These are phyloP conservation scores for Tautogolabrus adspersus DNA, from an alignment of 2,113 vertebrate genomes.

Conservation along the genomic window DNA sequence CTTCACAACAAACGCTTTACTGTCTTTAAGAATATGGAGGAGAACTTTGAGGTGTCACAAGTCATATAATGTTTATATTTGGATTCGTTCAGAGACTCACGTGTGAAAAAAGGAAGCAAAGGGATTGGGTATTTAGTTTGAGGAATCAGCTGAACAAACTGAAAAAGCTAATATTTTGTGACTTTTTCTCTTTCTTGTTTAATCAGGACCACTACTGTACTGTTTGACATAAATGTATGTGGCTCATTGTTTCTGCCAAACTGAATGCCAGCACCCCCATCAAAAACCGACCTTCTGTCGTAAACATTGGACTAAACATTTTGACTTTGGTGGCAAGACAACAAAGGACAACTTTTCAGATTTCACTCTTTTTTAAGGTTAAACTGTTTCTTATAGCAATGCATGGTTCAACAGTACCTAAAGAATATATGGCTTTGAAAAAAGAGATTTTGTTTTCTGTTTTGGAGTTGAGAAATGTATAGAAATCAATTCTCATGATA, in stretches of 20 bases:
- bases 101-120: slow-evolving; percentile 8
- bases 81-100: slow-evolving; percentile 6
- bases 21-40: slow-evolving; percentile 38
- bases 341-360: not conserved
- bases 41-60: slow-evolving; percentile 51
- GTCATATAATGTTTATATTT: slow-evolving; percentile 54
- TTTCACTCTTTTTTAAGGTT: slow-evolving; percentile 3
- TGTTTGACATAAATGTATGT: slow-evolving; percentile 28
- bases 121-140: slow-evolving; percentile 23
- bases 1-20: slow-evolving; percentile 44
- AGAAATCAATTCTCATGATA: too few species aligned
- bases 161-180: slow-evolving; percentile 35
- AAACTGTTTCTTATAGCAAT: slow-evolving; percentile 17
- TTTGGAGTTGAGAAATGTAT: not conserved
- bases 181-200: slow-evolving; percentile 16
- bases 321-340: not conserved
- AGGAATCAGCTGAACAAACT: slow-evolving; percentile 32
- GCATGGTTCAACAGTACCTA: slow-evolving; percentile 43
- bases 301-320: slow-evolving; percentile 13
- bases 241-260: slow-evolving; percentile 18
- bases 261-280: slow-evolving; percentile 6
- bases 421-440: not conserved
- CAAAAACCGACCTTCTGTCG: not conserved
- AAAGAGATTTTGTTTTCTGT: not conserved
- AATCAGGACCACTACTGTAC: slow-evolving; percentile 44